Base-by-base conservation (phyloP, 2,797 vertebrate species). In the Aplochiton taeniatus region DNA sequence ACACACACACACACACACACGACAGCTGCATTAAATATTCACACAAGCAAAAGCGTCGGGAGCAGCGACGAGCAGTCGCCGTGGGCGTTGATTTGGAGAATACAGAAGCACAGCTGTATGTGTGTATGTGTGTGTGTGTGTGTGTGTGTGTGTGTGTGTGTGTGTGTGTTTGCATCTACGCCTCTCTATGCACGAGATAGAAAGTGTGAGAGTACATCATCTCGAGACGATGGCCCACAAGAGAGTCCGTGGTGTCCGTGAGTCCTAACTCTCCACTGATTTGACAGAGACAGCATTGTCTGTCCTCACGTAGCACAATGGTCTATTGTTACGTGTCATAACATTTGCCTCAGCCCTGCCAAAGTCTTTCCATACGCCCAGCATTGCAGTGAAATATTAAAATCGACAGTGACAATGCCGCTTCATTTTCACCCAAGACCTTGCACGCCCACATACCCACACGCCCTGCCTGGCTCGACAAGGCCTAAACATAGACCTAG, bases 291-390 rank as follows among this genome's bases (percentile, higher is more conserved):
- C 75, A 75, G 54, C 78, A 69, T 69, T 44, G 80, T 83, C 72
- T 80, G 58, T 73, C 58, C 60, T 10, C 43, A 10, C 61, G 42
- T 67, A 56, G 80, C 54, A 84, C 58, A 70, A 69, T n/a, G 72
- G 49, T 46, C 76, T 73, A 69, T 72, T 84, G 72, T 80, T 70
- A 69, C 54, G 42, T 56, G 85, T 80, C 55, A 69, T 77, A 50
- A 16, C 57, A 18, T 48, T 48, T 11, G 9, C 48, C 47, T 46
- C 11, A 11, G 10, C 5, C 17, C 43, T 42, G 16, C 17, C 44
- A 31, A 31, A 31, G 31, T 31, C 31, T 31, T 31, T 47, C 58
- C 44, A 58, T 44, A 17, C 44, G n/a, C 57, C 4, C 16, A n/a
- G 31, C 31, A 31, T 2, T 41, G 9, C 20, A 42, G 4, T 46